Conservation (phyloP, 2,888 invertebrate genomes). For the Agapostemon virescens region DNA sequence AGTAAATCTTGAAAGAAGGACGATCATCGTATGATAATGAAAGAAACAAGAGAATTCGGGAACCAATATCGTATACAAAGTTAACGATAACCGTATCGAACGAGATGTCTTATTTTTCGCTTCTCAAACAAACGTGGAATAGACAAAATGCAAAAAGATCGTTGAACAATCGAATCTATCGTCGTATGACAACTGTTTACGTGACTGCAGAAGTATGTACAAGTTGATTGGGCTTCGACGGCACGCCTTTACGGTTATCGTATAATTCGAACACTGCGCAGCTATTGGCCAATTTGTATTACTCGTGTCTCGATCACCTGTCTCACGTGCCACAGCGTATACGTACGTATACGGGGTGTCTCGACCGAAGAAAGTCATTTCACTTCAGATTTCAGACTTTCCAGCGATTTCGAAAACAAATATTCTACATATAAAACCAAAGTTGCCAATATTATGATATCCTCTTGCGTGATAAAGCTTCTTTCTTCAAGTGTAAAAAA, state of each 20-base stretch:
- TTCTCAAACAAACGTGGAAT: not conserved
- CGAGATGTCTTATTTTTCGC: conserved; percentile 21
- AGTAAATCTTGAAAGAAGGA: not conserved
- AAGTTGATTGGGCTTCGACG: conserved; percentile 26
- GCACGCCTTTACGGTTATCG: conserved; percentile 54
- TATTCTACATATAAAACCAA: not conserved
- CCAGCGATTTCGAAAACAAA: too few relatives aligned
- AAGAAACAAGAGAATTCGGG: conserved; percentile 12
- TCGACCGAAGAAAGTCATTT: conserved; percentile 23
- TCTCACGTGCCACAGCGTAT: conserved; percentile 62
- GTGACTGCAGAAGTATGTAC: not conserved
- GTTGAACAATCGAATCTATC: not conserved
- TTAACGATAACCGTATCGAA: conserved; percentile 48
- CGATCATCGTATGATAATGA: conserved; percentile 1
- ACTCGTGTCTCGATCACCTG: conserved; percentile 58
- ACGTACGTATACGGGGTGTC: conserved; percentile 26
- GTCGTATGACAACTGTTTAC: conserved; percentile 1
- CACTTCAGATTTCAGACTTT: not conserved
- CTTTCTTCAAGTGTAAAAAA: not conserved
- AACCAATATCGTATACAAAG: conserved; percentile 47
- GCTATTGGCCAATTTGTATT: conserved; percentile 79
- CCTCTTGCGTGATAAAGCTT: not conserved
- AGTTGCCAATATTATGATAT: not conserved
- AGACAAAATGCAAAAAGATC: conserved; percentile 1
- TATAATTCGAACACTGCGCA: conserved; percentile 76